phyloP scores from a whole-genome alignment of 2,797 vertebrate species.

The Chloroceryle amazona region DNA sequence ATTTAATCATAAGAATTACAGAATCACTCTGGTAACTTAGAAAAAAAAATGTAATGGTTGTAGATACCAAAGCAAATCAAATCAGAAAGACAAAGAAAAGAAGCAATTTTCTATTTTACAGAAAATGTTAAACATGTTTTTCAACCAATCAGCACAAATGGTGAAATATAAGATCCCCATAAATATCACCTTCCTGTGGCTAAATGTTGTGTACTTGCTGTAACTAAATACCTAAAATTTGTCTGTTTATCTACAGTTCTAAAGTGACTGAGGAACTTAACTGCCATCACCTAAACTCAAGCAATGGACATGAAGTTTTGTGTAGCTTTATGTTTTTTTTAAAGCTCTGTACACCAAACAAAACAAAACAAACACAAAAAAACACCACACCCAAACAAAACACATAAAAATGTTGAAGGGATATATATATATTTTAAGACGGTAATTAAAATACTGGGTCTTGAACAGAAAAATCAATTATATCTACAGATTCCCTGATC shows the following conservation, averaged over 20 bases:
- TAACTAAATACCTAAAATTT: not conserved
- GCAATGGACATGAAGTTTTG: not conserved
- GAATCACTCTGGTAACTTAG: not conserved
- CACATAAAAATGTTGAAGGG: not conserved
- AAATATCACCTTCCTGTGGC: not conserved
- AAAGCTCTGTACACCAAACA: not conserved
- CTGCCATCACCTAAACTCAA: not conserved
- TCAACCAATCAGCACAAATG: not conserved
- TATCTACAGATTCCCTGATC: not conserved
- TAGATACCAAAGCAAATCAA: not conserved
- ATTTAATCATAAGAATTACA: constrained; percentile 51
- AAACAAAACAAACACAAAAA: not conserved
- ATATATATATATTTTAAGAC: constrained; percentile 16
- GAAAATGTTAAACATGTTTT: not conserved
- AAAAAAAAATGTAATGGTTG: not conserved
- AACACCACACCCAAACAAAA: not conserved
- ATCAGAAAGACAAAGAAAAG: not conserved
- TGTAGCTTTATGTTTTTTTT: not conserved
- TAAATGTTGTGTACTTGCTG: not conserved
- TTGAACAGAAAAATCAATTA: not conserved
- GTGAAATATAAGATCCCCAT: not conserved
- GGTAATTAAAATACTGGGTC: not conserved
- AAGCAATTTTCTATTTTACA: not conserved
- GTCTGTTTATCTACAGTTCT: not conserved
- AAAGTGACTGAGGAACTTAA: not conserved